phyloP scores from a whole-genome alignment of 1,140 invertebrate species.

The Notospermus geniculatus region DNA sequence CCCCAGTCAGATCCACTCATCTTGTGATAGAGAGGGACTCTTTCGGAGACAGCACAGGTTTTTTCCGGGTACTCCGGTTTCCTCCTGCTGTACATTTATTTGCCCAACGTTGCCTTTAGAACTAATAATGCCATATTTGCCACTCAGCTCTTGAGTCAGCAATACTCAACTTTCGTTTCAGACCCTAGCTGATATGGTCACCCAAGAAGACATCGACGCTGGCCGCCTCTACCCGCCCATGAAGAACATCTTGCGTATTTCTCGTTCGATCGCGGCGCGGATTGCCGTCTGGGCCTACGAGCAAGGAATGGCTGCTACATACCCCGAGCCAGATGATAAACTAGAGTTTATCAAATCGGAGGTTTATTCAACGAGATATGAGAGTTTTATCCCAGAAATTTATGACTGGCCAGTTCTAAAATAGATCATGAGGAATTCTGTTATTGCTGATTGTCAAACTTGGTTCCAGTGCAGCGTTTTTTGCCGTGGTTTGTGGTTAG shows the following conservation, averaged over 20 bases:
- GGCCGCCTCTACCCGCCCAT: conserved; percentile 94
- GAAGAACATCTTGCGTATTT: conserved; percentile 82
- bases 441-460: no score
- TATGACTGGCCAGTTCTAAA: conserved; percentile 57
- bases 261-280: conserved; percentile 79
- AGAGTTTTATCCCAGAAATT: conserved; percentile 55
- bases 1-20: no score
- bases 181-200: conserved; percentile 78
- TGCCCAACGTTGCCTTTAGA: no score
- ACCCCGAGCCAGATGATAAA: conserved; percentile 61
- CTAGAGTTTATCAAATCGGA: conserved; percentile 55
- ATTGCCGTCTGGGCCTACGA: conserved; percentile 87
- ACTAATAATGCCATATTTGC: no score
- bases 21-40: no score
- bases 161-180: conserved; percentile 47
- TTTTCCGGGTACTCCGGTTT: no score
- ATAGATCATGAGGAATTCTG: no score
- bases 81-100: no score
- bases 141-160: no score
- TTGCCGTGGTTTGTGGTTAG: no score
- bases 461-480: no score
- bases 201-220: conserved; percentile 73
- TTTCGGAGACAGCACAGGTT: no score
- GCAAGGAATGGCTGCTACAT: conserved; percentile 58
- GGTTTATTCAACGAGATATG: conserved; percentile 61